Evolutionary conservation across 2,888 invertebrate species (phyloP).

Genomic region (Busseola fusca): DNA sequence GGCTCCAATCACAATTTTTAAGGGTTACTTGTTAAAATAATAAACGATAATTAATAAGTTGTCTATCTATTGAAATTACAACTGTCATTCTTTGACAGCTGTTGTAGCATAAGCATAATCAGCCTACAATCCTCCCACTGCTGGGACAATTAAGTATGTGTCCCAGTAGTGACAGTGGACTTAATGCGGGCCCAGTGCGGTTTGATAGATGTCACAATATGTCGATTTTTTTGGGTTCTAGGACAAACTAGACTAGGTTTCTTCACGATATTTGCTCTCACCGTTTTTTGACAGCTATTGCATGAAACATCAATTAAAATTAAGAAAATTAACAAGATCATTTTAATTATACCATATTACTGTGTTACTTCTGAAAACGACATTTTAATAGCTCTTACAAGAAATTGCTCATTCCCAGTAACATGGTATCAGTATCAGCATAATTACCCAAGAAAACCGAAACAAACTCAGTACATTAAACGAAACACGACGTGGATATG

Average conservation of each 20-base stretch:
- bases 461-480: constrained; percentile 70
- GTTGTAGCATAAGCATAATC: background rate
- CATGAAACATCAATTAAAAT: background rate
- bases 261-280: background rate
- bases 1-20: too few relatives aligned
- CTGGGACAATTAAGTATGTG: too few relatives aligned
- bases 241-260: background rate
- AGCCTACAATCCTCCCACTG: background rate
- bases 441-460: constrained; percentile 54
- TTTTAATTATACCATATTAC: background rate
- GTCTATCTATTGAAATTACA: background rate
- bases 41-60: too few relatives aligned
- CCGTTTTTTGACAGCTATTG: background rate
- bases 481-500: constrained; percentile 65
- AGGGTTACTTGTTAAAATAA: too few relatives aligned
- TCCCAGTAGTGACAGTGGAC: background rate
- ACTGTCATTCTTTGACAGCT: background rate
- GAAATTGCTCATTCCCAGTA: background rate
- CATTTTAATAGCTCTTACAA: constrained; percentile 16
- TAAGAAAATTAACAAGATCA: background rate
- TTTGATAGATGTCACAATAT: background rate
- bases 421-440: constrained; percentile 33
- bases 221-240: background rate
- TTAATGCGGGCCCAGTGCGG: background rate
- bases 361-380: constrained; percentile 15